These are phyloP conservation scores for Lepidurus couesii DNA, from an alignment of 1,140 invertebrate species.

Conservation along the genomic window DNA sequence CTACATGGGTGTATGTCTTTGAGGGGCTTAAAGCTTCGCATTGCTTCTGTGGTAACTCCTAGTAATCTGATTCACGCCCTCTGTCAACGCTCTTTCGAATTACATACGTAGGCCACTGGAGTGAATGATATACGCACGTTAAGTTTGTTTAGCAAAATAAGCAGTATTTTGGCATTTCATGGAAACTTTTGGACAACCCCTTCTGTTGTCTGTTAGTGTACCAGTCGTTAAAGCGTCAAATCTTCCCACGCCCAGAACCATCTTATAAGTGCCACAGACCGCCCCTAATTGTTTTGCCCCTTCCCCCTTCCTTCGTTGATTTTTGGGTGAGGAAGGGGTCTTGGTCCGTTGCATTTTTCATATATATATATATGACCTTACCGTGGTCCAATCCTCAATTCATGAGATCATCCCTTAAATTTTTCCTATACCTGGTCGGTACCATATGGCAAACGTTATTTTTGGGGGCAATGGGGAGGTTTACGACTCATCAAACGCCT, in stretches of 20 bases:
- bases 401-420: background rate
- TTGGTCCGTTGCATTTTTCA: background rate
- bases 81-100: no score
- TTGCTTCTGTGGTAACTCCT: no score
- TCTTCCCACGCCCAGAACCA: slow-evolving; percentile 1
- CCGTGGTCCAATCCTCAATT: background rate
- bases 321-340: background rate
- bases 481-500: background rate
- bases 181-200: background rate
- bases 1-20: no score
- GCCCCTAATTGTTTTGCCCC: background rate
- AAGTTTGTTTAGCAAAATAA: no score
- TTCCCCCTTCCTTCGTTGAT: no score
- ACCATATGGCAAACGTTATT: slow-evolving; percentile 5
- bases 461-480: background rate
- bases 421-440: slow-evolving; percentile 1
- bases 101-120: no score
- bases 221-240: background rate
- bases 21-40: no score
- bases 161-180: background rate
- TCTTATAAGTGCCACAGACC: background rate
- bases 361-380: background rate
- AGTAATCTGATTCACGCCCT: no score
- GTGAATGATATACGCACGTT: no score
- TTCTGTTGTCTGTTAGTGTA: background rate